Percentiles rank a stretch among this genome's conserved stretches.
phyloP scores from a whole-genome alignment of 2,797 vertebrate genomes.

The Manis crassicaudata region DNA sequence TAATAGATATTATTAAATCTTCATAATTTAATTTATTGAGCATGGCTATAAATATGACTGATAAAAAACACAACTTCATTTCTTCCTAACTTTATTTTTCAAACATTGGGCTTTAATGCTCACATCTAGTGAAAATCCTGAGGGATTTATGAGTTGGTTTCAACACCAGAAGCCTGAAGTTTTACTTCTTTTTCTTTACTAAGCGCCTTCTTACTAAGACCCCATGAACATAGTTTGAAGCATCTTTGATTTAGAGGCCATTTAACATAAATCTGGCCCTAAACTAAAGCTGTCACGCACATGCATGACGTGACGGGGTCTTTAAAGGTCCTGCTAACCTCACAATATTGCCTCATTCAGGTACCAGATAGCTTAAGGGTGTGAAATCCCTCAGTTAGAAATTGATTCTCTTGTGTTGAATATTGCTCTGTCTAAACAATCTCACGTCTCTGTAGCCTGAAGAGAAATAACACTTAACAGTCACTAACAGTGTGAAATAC shows the following conservation, averaged over 20 bases:
- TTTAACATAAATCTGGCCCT: conserved; percentile 39
- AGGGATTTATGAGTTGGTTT: conserved; percentile 27
- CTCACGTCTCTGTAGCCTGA: not conserved
- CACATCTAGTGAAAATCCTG: conserved; percentile 58
- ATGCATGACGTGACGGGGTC: not conserved
- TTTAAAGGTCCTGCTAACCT: not conserved
- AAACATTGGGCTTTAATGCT: conserved; percentile 40
- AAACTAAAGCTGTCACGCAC: not conserved
- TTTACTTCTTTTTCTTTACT: conserved; percentile 60
- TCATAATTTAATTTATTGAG: conserved; percentile 62
- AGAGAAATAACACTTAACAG: conserved; percentile 36
- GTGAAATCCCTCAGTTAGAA: not conserved
- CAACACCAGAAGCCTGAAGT: conserved; percentile 45
- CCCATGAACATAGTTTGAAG: not conserved
- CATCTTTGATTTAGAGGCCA: conserved; percentile 53
- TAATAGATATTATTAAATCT: conserved; percentile 39
- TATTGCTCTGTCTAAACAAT: not conserved
- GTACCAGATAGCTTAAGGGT: not conserved
- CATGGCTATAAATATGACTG: conserved; percentile 54
- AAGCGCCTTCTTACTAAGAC: not conserved
- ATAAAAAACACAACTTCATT: conserved; percentile 60
- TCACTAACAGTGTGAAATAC: conserved; percentile 28
- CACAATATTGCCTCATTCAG: not conserved
- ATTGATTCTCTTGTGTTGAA: not conserved
- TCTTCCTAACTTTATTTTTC: conserved; percentile 39